A percentile compares a stretch with the other conserved stretches of the same genome.
phyloP scores from a whole-genome alignment of 1,140 invertebrate species.

The Halyomorpha halys region DNA sequence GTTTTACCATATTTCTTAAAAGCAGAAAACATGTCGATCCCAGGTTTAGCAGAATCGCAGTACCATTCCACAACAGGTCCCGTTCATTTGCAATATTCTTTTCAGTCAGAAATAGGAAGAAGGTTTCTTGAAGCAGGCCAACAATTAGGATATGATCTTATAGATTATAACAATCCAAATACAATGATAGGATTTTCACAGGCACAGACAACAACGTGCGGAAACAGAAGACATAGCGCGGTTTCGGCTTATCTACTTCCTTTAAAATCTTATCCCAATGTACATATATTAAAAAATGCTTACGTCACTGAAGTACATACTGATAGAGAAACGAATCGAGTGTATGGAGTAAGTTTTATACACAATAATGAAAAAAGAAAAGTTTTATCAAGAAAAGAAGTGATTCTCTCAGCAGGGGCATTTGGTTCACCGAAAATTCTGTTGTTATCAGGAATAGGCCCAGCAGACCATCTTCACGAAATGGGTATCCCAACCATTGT shows the following conservation, averaged over 20 bases:
- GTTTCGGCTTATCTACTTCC: constrained; percentile 46
- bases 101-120: constrained; percentile 40
- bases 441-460: constrained; percentile 28
- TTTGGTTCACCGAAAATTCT: constrained; percentile 27
- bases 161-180: constrained; percentile 42
- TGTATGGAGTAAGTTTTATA: constrained; percentile 45
- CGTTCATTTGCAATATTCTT: constrained; percentile 45
- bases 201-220: constrained; percentile 34
- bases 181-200: constrained; percentile 38
- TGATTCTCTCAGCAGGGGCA: constrained; percentile 28
- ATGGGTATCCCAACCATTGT: constrained; percentile 40
- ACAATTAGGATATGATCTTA: constrained; percentile 42
- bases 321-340: constrained; percentile 41
- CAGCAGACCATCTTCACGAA: constrained; percentile 20
- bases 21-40: constrained; percentile 32
- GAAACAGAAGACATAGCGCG: constrained; percentile 45
- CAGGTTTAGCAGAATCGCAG: constrained; percentile 35
- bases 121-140: constrained; percentile 41
- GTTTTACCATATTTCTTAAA: constrained; percentile 43
- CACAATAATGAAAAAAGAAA: constrained; percentile 31
- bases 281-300: constrained; percentile 43
- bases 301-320: constrained; percentile 45
- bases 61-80: constrained; percentile 57
- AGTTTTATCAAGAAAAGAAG: constrained; percentile 26
- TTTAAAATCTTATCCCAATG: constrained; percentile 41